Evolutionary conservation across 2,888 invertebrate genomes (phyloP), one percentile per base, ranked within the genome.

Genomic region (Ypsolopha scabrella): DNA sequence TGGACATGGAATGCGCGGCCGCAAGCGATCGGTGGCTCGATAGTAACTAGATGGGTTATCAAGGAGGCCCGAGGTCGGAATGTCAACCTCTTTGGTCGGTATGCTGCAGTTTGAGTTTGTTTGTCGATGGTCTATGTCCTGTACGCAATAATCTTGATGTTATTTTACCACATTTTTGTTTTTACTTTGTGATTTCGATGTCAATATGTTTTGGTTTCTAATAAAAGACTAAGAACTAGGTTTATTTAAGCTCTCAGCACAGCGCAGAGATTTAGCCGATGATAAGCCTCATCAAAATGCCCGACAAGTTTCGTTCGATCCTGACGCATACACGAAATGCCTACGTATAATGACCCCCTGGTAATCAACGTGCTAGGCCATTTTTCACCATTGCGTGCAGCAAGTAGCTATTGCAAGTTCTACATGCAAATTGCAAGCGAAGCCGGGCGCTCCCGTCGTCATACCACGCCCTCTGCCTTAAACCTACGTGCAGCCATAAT

Each of bases 31-130:
- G 72, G 69, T 64, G 55, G 51, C 61, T 68, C 70, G 70, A 81
- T 80, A 80, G 66, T 57, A 49, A 35, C 55, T 57, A 79, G 81
- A 80, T 81, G 72, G 60, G 70, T 74, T 79, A 80, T 80, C 80
- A 65, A 48, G 10, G 65, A 72, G 24, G 24, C 24, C 24, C 24
- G 24, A 24, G 70, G 68, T 67, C 72, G 80, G 69, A 65, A 67
- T 68, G 67, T 70, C 66, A 65, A 62, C 68, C 60, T 39, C 39
- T 39, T n/a, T 39, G 39, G 39, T 39, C 10, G 9, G 39, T 24
- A 24, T 24, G 24, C 24, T 24, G 24, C 24, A 4, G 24, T 24
- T 39, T 11, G 39, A 11, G 39, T 11, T 10, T 9, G n/a, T 39
- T 39, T 11, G 39, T 39, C 10, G 39, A 39, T 39, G 8, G 39